A percentile compares a stretch with the other conserved stretches of the same genome.
Evolutionary conservation across 2,888 invertebrate genomes (phyloP).

Genomic region (Ochropacha duplaris): DNA sequence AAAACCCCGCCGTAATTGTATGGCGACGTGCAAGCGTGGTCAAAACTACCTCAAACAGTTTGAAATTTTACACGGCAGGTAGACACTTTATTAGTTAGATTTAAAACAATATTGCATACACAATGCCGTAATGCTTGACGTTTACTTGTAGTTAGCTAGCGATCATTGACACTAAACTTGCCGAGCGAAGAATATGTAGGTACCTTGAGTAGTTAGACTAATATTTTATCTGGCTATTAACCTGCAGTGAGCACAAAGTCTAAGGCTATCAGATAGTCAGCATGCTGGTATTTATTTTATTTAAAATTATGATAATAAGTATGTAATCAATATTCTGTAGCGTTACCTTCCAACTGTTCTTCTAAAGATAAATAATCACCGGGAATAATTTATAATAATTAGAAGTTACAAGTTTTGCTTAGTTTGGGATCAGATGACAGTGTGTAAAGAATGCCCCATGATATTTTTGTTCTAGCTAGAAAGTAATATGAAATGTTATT

Average conservation of each 20-base stretch:
- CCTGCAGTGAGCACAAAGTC: constrained; percentile 22
- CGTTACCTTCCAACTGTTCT: background rate
- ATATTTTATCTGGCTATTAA: constrained; percentile 49
- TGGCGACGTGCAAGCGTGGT: background rate
- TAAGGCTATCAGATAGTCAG: constrained; percentile 19
- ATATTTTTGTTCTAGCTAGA: too few relatives aligned
- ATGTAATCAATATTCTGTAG: too few relatives aligned
- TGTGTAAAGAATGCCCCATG: background rate
- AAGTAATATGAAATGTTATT: background rate
- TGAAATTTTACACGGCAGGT: background rate
- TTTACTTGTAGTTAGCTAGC: constrained; percentile 7
- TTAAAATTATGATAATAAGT: background rate
- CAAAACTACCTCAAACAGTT: too few relatives aligned
- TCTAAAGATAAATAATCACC: background rate
- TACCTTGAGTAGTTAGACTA: constrained; percentile 29
- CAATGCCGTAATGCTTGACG: constrained; percentile 28
- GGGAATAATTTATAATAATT: background rate
- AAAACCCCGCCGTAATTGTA: background rate
- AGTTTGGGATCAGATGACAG: too few relatives aligned
- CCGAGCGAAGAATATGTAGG: constrained; percentile 28
- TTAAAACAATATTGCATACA: constrained; percentile 17
- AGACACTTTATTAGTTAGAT: background rate
- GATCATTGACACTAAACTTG: constrained; percentile 47
- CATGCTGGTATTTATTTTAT: background rate
- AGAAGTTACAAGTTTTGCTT: too few relatives aligned